Base-by-base conservation (phyloP, 2,113 vertebrate genomes). In the Cyphomyrus plagiostoma region DNA sequence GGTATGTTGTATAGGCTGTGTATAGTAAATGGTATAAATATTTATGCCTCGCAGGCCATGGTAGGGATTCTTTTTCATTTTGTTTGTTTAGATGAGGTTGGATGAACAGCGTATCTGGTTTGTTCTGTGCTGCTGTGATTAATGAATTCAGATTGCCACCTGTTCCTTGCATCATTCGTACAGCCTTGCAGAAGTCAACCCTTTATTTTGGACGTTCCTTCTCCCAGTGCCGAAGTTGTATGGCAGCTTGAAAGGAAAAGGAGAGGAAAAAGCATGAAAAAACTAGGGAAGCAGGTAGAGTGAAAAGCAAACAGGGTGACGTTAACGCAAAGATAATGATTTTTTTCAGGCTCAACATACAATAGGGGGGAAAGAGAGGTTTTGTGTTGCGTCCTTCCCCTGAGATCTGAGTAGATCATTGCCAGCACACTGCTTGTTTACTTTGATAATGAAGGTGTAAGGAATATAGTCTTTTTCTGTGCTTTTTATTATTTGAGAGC, bases 61-160 rank as follows among this genome's bases (percentile, higher is more conserved):
- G 74, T 80, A 42, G 74, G 74, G 35, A 39, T 66, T 66, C 9
- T 7, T 80, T 80, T 48, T 70, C 45, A 50, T 66, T 77, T 15
- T n/a, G 56, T 90, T 80, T 77, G 45, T 70, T 88, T 5, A 82
- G 80, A 90, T 90, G 77, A 83, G 85, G 77, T 66, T 84, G 26
- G 48, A 39, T 48, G 49, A 62, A 21, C 4, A 6, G 13, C 86
- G 10, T n/a, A n/a, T 90, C 35, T 87, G 74, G 62, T 26, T 52
- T 39, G 86, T 80, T 83, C 50, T 58, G 50, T 9, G 39, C 74
- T 42, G 53, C 52, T 39, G 87, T 80, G 70, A 88, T 88, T 88
- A 80, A 90, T 88, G 87, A 70, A 58, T 83, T 70, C 26, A 56
- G 30, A 83, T n/a, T 35, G 42, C 26, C 86, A 66, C 30, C 45